Percentiles rank a stretch among this genome's conserved stretches.
Evolutionary conservation across 2,888 invertebrate species (phyloP).

Genomic region (Pollenia amentaria): DNA sequence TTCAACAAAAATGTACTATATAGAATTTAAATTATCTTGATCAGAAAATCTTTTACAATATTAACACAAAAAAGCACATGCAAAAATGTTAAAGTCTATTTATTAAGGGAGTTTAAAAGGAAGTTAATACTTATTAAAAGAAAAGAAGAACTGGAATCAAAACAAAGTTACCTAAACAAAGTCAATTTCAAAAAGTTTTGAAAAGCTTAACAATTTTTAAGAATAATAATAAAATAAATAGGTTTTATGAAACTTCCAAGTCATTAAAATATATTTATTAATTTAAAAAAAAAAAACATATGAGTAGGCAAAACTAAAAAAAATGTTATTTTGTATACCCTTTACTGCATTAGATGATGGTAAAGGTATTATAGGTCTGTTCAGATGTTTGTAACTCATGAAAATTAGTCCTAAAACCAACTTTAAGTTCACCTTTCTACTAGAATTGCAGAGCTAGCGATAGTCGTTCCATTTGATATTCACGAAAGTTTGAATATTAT

Average conservation of each 20-base stretch:
- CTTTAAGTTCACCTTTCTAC: too few relatives aligned
- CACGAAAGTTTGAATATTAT: too few relatives aligned
- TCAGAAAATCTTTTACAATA: slow-evolving; percentile 34
- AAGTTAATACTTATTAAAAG: neutral
- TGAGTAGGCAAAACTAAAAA: neutral
- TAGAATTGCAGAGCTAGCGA: too few relatives aligned
- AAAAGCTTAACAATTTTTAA: neutral
- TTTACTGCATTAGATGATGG: too few relatives aligned
- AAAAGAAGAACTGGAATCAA: slow-evolving; percentile 1
- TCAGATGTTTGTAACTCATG: too few relatives aligned
- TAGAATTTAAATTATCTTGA: slow-evolving; percentile 60
- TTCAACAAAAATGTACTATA: slow-evolving; percentile 44
- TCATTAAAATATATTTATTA: neutral
- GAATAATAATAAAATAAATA: neutral
- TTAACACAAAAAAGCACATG: slow-evolving; percentile 27
- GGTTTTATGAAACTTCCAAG: neutral
- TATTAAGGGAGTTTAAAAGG: neutral
- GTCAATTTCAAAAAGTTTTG: neutral
- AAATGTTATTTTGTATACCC: too few relatives aligned
- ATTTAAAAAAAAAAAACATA: neutral
- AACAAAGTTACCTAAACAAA: neutral
- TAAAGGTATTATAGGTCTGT: too few relatives aligned
- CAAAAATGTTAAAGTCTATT: slow-evolving; percentile 20
- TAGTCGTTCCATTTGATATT: too few relatives aligned
- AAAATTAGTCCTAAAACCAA: too few relatives aligned